These are phyloP conservation scores for Acrocephalus scirpaceus DNA, from an alignment of 2,797 vertebrate species.

Conservation along the genomic window DNA sequence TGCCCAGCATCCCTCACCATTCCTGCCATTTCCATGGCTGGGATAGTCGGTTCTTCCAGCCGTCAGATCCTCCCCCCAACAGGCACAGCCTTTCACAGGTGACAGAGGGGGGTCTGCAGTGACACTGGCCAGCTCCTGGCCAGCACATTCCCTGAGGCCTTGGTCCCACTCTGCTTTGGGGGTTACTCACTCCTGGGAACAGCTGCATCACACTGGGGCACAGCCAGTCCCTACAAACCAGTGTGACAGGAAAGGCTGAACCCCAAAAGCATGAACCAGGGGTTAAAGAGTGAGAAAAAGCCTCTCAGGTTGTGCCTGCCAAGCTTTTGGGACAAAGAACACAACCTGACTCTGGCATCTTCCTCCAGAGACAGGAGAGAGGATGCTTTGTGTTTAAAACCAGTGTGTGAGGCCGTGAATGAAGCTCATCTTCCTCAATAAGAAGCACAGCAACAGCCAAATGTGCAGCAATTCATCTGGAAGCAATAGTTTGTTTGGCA, in stretches of 20 bases:
- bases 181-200: background rate
- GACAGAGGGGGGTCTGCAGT: background rate
- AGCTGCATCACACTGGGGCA: background rate
- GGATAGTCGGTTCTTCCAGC: fast-evolving
- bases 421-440: background rate
- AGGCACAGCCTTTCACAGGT: background rate
- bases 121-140: background rate
- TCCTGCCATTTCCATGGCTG: background rate
- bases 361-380: background rate
- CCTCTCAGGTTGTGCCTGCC: background rate
- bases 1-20: fast-evolving
- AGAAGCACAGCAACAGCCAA: background rate
- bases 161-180: background rate
- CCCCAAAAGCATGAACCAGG: background rate
- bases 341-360: background rate
- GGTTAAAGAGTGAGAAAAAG: background rate
- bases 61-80: no score
- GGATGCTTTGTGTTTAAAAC: background rate
- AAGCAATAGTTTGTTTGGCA: slow-evolving; percentile 8
- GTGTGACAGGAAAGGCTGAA: background rate
- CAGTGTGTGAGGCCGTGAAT: background rate
- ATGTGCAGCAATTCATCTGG: background rate
- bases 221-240: background rate
- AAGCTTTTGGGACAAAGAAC: background rate
- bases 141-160: background rate